These are phyloP conservation scores for Hetaerina titia DNA, from an alignment of 2,888 invertebrate species.

Conservation along the genomic window DNA sequence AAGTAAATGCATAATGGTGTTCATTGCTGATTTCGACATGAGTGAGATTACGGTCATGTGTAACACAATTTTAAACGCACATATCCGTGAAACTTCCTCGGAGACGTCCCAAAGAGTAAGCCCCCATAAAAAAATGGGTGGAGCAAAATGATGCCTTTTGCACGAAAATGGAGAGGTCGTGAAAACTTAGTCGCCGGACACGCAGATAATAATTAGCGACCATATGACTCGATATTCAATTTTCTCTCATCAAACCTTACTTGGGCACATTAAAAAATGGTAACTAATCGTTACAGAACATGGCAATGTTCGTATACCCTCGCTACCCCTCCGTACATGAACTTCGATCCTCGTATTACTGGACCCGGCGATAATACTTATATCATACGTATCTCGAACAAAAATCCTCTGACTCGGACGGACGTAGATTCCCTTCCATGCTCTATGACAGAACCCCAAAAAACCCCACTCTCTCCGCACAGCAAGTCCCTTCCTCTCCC, in stretches of 20 bases:
- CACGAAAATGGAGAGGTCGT: too few relatives aligned
- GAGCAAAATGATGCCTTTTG: too few relatives aligned
- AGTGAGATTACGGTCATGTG: too few relatives aligned
- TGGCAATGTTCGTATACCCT: background rate
- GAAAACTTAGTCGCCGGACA: too few relatives aligned
- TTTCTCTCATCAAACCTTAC: background rate
- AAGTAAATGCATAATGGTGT: too few relatives aligned
- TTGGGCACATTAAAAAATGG: background rate
- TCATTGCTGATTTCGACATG: too few relatives aligned
- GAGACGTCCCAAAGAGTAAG: too few relatives aligned
- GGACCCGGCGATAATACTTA: background rate
- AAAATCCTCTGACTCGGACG: background rate
- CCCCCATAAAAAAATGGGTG: too few relatives aligned
- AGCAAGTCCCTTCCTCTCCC: conserved; percentile 1
- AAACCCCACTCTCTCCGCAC: background rate
- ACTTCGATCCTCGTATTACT: background rate
- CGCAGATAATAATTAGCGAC: too few relatives aligned
- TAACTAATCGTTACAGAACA: background rate
- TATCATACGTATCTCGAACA: background rate
- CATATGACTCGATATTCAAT: too few relatives aligned
- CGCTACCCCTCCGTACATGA: background rate
- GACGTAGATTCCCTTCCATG: background rate
- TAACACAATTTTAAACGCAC: too few relatives aligned
- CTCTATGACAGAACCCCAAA: background rate
- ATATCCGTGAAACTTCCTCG: too few relatives aligned